Base-by-base conservation (phyloP, 1,140 invertebrate genomes). In the Aethina tumida region DNA sequence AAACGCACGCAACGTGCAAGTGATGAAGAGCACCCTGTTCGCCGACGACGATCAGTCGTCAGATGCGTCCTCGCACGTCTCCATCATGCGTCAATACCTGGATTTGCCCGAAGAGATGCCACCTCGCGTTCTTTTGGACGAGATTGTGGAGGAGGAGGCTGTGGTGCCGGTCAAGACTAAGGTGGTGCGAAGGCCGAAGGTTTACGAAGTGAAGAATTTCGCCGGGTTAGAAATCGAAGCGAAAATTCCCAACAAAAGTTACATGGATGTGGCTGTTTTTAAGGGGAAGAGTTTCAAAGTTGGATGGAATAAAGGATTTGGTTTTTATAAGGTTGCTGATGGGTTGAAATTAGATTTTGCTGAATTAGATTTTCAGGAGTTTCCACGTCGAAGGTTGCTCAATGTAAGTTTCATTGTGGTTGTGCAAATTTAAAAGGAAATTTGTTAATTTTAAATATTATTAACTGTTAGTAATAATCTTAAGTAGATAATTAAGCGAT, bases 291-390 rank as follows among this genome's bases (percentile, higher is more conserved):
- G 74, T 35, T 82, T 79, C 40, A 75, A 82, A 49, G 70, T 81
- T 0, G 81, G 81, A 1, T 92, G 86, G 79, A 77, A 76, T 0
- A 74, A 75, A 1, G 68, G 68, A n/a, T 71, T 76, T 42, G 72
- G 69, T 0, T 50, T 89, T 36, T 37, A n/a, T n/a, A n/a, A n/a
- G n/a, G n/a, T n/a, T n/a, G n/a, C n/a, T n/a, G n/a, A n/a, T n/a
- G n/a, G n/a, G n/a, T n/a, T n/a, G n/a, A n/a, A n/a, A n/a, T n/a
- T n/a, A n/a, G n/a, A n/a, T n/a, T n/a, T n/a, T n/a, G n/a, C n/a
- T n/a, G n/a, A n/a, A n/a, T n/a, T n/a, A n/a, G n/a, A n/a, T n/a
- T n/a, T n/a, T n/a, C n/a, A n/a, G n/a, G n/a, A n/a, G n/a, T n/a
- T n/a, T n/a, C n/a, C n/a, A n/a, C n/a, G n/a, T n/a, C n/a, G n/a